Conservation (phyloP, 2,113 vertebrate species). For the Tympanuchus pallidicinctus region DNA sequence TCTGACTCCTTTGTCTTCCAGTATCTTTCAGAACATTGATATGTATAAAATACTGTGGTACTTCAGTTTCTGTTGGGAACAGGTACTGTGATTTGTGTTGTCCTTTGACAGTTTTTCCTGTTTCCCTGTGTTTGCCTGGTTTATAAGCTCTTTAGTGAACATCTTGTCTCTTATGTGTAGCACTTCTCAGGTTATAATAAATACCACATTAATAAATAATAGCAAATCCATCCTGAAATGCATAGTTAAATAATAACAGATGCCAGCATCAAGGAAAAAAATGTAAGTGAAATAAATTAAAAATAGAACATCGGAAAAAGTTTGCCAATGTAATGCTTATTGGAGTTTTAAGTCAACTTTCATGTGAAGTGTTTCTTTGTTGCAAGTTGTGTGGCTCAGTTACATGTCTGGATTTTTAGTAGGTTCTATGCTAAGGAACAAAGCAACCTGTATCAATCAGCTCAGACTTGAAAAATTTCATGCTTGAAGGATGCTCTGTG, state of each 20-base stretch:
- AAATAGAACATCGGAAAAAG: not conserved
- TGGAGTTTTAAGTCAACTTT: not conserved
- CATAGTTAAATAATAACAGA: not conserved
- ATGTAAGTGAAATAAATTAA: not conserved
- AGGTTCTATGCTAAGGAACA: not conserved
- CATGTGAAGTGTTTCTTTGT: not conserved
- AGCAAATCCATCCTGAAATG: not conserved
- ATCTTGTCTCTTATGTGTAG: not conserved
- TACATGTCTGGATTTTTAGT: conserved; percentile 2
- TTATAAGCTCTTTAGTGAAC: not conserved
- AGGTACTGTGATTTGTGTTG: not conserved
- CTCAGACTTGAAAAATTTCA: not conserved
- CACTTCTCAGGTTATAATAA: not conserved
- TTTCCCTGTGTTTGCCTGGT: not conserved
- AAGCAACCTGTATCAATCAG: too few species aligned
- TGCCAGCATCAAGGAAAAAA: not conserved
- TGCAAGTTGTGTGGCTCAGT: not conserved
- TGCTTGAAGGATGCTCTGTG: not conserved
- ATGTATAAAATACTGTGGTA: not conserved
- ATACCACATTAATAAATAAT: not conserved
- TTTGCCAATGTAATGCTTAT: not conserved
- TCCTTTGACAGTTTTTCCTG: not conserved
- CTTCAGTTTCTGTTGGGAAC: not conserved
- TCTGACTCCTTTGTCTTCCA: not conserved
- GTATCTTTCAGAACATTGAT: not conserved